Conservation (phyloP, 2,113 vertebrate genomes). For the Opisthocomus hoazin region DNA sequence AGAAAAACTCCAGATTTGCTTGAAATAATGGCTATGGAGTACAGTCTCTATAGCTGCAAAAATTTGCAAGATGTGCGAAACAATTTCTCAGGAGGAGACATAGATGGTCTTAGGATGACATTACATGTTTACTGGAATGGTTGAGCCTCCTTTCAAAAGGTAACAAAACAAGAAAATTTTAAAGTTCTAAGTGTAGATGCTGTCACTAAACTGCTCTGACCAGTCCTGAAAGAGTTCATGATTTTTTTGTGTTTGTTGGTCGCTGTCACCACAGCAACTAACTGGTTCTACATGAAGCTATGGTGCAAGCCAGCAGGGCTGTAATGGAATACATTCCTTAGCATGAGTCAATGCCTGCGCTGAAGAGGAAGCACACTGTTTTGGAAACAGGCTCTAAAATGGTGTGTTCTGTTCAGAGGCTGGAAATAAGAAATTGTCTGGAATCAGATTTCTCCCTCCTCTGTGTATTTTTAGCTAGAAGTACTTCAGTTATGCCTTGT, state of each 20-base stretch:
- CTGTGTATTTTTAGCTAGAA: slow-evolving; percentile 9
- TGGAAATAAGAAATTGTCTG: slow-evolving; percentile 50
- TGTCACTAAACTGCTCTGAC: slow-evolving; percentile 22
- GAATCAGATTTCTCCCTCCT: slow-evolving; percentile 9
- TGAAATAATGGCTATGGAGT: not conserved
- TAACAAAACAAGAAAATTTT: not conserved
- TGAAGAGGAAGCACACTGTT: slow-evolving; percentile 69
- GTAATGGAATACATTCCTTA: slow-evolving; percentile 83
- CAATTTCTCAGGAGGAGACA: not conserved
- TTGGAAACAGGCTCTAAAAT: slow-evolving; percentile 64
- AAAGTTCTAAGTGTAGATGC: not conserved
- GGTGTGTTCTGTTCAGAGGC: slow-evolving; percentile 11
- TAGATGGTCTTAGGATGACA: not conserved
- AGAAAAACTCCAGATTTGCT: not conserved
- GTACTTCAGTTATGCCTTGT: not conserved
- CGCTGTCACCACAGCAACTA: slow-evolving; percentile 62
- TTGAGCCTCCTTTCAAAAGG: not conserved
- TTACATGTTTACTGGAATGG: not conserved
- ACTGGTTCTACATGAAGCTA: slow-evolving; percentile 64
- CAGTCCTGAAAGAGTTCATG: slow-evolving; percentile 51
- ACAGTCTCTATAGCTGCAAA: not conserved
- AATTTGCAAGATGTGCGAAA: not conserved
- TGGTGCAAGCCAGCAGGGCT: slow-evolving; percentile 64
- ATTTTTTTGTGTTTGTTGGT: slow-evolving; percentile 70
- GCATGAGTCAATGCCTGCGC: slow-evolving; percentile 70